Evolutionary conservation across 2,888 invertebrate species (phyloP).

Genomic region (Laothoe populi): DNA sequence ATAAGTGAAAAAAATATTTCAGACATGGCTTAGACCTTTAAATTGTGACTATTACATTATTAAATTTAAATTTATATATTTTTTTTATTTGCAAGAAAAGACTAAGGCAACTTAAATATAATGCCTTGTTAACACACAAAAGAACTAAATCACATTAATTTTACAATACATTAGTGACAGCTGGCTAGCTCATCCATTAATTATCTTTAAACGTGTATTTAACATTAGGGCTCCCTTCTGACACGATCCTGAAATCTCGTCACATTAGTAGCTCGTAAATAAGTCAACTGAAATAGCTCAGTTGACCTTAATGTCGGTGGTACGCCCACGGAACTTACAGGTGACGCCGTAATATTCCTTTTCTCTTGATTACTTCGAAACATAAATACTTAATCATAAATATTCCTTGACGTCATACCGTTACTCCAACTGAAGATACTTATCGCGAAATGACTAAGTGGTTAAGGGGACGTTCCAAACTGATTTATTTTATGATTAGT

Average conservation of each 20-base stretch:
- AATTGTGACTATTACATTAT: too few relatives aligned
- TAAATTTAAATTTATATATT: too few relatives aligned
- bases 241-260: conserved; percentile 23
- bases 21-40: too few relatives aligned
- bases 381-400: too few relatives aligned
- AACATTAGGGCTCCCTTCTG: conserved; percentile 23
- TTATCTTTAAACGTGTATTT: too few relatives aligned
- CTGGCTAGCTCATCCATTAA: too few relatives aligned
- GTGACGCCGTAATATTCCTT: background rate
- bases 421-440: too few relatives aligned
- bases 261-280: conserved; percentile 35
- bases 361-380: too few relatives aligned
- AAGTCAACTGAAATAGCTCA: conserved; percentile 27
- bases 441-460: background rate
- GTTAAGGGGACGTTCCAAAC: too few relatives aligned
- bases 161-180: background rate
- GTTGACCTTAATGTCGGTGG: conserved; percentile 27
- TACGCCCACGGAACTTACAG: conserved; percentile 11
- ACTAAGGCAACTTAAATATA: background rate
- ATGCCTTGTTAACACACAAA: conserved; percentile 8
- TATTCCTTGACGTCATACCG: too few relatives aligned
- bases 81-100: background rate
- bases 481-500: too few relatives aligned
- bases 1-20: too few relatives aligned
- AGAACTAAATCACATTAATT: background rate